phyloP scores from a whole-genome alignment of 2,113 vertebrate species.

The Pithys albifrons region DNA sequence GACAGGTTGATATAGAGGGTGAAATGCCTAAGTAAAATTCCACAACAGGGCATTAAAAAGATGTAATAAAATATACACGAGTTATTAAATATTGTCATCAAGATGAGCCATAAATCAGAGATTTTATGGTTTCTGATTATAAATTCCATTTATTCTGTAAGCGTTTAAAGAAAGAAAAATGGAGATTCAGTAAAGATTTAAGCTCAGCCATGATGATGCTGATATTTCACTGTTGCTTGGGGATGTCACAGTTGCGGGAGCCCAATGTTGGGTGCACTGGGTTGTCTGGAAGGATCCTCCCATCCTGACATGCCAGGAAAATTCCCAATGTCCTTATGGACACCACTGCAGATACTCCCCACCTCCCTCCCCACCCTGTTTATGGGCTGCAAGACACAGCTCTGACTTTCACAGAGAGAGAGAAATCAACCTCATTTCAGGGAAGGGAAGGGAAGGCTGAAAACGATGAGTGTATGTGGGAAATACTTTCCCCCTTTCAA shows the following conservation, averaged over 20 bases:
- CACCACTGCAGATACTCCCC: background rate
- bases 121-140: conserved; percentile 73
- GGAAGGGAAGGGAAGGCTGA: conserved; percentile 27
- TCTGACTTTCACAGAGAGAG: background rate
- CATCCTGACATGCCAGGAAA: background rate
- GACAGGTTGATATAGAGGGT: conserved; percentile 51
- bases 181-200: conserved; percentile 52
- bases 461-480: background rate
- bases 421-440: background rate
- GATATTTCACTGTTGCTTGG: conserved; percentile 38
- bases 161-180: conserved; percentile 72
- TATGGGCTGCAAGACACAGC: background rate
- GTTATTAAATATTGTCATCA: conserved; percentile 75
- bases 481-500: conserved; percentile 48
- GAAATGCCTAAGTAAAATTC: conserved; percentile 62
- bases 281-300: background rate
- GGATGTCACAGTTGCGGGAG: background rate
- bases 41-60: conserved; percentile 66
- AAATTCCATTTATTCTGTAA: conserved; percentile 73
- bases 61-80: conserved; percentile 67
- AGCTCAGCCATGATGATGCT: conserved; percentile 11
- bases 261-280: background rate
- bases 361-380: background rate
- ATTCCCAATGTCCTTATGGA: background rate
- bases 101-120: conserved; percentile 73